phyloP scores from a whole-genome alignment of 2,113 vertebrate genomes.

The Panthera leo region DNA sequence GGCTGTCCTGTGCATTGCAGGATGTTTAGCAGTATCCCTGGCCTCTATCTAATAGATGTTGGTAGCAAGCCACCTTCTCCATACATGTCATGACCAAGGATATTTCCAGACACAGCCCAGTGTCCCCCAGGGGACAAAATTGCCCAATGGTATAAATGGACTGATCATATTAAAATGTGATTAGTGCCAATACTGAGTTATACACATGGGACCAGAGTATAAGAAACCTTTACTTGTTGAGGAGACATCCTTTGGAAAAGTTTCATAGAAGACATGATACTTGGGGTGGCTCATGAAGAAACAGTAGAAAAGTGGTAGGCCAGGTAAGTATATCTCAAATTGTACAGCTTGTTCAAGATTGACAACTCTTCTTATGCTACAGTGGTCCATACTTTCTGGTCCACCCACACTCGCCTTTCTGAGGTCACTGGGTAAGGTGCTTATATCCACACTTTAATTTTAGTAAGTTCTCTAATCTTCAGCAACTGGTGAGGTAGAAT shows the following conservation, averaged over 20 bases:
- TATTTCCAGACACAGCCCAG: neutral
- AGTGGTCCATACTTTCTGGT: neutral
- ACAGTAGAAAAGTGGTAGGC: neutral
- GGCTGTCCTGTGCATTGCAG: neutral
- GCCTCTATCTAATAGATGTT: neutral
- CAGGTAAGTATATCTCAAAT: neutral
- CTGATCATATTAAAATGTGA: neutral
- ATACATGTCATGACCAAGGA: neutral
- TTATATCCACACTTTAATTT: neutral
- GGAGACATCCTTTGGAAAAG: neutral
- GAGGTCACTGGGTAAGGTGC: neutral
- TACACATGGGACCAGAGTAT: neutral
- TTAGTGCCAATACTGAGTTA: neutral
- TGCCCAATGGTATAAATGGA: neutral
- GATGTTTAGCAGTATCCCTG: neutral
- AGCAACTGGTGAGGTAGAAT: neutral
- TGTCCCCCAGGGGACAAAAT: neutral
- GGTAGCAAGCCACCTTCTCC: neutral
- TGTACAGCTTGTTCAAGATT: accelerated
- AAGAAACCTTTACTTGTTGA: neutral
- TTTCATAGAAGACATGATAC: neutral
- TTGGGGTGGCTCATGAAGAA: neutral
- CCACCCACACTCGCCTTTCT: neutral
- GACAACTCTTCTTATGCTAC: accelerated
- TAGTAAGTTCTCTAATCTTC: neutral